Conservation (phyloP, 2,888 invertebrate species). For the Noctua janthina region DNA sequence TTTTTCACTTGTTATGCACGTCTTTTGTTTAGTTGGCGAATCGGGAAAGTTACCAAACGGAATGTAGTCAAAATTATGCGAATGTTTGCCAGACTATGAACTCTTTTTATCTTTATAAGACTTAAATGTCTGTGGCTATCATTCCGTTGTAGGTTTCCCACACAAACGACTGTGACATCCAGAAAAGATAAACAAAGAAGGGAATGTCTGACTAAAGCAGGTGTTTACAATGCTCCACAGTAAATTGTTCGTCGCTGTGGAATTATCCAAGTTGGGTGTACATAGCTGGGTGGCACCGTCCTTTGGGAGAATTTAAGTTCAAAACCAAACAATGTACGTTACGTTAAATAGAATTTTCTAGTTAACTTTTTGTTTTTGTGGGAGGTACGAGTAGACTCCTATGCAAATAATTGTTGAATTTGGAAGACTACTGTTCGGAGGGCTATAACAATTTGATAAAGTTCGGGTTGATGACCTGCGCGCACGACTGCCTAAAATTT, state of each 20-base stretch:
- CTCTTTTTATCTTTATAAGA: not conserved
- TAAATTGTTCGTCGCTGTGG: conserved; percentile 75
- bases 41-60: too few species aligned
- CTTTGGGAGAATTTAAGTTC: conserved; percentile 69
- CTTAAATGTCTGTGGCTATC: conserved; percentile 47
- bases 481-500: conserved; percentile 85
- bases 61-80: too few species aligned
- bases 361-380: conserved; percentile 69
- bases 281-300: conserved; percentile 63
- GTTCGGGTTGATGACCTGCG: conserved; percentile 85
- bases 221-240: conserved; percentile 79
- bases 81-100: not conserved
- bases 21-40: too few species aligned
- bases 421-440: conserved; percentile 64
- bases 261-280: conserved; percentile 76
- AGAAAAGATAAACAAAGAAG: conserved; percentile 73
- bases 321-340: conserved; percentile 67
- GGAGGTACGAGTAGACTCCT: conserved; percentile 70
- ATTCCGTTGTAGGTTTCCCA: conserved; percentile 33
- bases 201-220: conserved; percentile 74
- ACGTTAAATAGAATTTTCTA: conserved; percentile 67
- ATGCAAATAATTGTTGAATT: conserved; percentile 79
- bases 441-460: conserved; percentile 84
- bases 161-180: conserved; percentile 63
- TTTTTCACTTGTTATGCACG: too few species aligned